Evolutionary conservation across 2,888 invertebrate species (phyloP).

Genomic region (Scaeva pyrastri): DNA sequence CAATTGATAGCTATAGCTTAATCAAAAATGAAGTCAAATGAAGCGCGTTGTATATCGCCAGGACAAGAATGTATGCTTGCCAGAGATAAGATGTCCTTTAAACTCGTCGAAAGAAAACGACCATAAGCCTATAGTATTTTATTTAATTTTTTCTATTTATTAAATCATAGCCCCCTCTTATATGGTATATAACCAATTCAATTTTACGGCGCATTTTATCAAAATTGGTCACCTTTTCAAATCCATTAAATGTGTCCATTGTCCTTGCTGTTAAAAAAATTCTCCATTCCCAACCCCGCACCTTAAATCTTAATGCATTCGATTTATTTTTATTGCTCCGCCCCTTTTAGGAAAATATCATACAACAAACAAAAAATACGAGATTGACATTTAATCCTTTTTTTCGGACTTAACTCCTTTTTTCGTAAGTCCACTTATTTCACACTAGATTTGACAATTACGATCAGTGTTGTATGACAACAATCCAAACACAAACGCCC

Average conservation of each 20-base stretch:
- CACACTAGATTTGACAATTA: slow-evolving; percentile 73
- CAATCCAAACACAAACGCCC: slow-evolving; percentile 1
- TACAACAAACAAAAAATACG: slow-evolving; percentile 28
- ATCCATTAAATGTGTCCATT: slow-evolving; percentile 63
- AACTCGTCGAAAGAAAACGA: not conserved
- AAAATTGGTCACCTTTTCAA: slow-evolving; percentile 67
- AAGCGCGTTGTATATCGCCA: slow-evolving; percentile 32
- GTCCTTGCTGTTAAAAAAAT: not conserved
- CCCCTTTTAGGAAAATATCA: not conserved
- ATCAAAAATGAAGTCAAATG: slow-evolving; percentile 39
- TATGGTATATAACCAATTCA: slow-evolving; percentile 39
- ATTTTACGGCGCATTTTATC: slow-evolving; percentile 61
- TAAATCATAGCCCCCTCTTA: slow-evolving; percentile 54
- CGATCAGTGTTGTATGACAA: slow-evolving; percentile 42
- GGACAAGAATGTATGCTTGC: slow-evolving; percentile 54
- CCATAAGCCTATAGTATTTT: slow-evolving; percentile 8
- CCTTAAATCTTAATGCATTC: slow-evolving; percentile 56
- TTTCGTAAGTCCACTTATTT: slow-evolving; percentile 69
- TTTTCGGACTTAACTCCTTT: slow-evolving; percentile 34
- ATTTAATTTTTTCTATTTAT: slow-evolving; percentile 42
- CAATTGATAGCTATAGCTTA: not conserved
- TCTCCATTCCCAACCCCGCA: not conserved
- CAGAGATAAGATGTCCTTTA: slow-evolving; percentile 47
- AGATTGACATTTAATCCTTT: slow-evolving; percentile 51
- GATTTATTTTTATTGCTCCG: slow-evolving; percentile 67